These are phyloP conservation scores for Nasonia longicornis DNA, from an alignment of 1,140 invertebrate species.

Conservation along the genomic window DNA sequence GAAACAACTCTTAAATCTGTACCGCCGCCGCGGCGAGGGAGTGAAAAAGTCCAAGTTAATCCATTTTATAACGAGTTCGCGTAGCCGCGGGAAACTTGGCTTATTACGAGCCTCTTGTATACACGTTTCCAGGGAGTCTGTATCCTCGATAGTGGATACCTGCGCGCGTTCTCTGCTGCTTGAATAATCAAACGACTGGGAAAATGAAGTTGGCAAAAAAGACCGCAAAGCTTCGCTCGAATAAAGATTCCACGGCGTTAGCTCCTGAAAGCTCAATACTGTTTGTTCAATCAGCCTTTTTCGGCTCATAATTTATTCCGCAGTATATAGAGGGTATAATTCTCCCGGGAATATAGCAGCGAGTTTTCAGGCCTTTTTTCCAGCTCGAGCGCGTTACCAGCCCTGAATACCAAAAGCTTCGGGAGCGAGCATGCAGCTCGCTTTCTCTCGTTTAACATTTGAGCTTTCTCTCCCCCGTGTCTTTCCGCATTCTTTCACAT, in stretches of 20 bases:
- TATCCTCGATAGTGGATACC: neutral
- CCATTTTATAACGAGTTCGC: conserved; percentile 33
- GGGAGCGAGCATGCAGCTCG: no score
- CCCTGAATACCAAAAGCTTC: conserved; percentile 23
- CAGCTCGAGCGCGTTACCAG: neutral
- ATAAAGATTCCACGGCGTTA: conserved; percentile 27
- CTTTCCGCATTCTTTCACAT: conserved; percentile 22
- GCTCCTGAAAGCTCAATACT: neutral
- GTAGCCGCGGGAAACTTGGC: neutral
- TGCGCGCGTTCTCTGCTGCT: neutral
- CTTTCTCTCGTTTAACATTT: neutral
- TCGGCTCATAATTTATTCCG: conserved; percentile 8
- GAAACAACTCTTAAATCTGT: conserved; percentile 41
- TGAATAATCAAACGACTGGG: neutral
- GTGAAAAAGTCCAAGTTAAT: conserved; percentile 36
- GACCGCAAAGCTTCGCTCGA: neutral
- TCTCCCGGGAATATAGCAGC: no score
- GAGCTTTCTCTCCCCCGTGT: neutral
- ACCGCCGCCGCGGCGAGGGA: neutral
- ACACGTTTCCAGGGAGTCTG: neutral
- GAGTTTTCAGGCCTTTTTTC: neutral
- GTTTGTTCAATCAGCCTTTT: conserved; percentile 7
- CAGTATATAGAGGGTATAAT: neutral
- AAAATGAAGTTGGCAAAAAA: neutral
- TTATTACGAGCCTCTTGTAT: neutral